Evolutionary conservation across 2,113 vertebrate genomes (phyloP), one percentile per base, ranked within the genome.

Genomic region (Panthera tigris): DNA sequence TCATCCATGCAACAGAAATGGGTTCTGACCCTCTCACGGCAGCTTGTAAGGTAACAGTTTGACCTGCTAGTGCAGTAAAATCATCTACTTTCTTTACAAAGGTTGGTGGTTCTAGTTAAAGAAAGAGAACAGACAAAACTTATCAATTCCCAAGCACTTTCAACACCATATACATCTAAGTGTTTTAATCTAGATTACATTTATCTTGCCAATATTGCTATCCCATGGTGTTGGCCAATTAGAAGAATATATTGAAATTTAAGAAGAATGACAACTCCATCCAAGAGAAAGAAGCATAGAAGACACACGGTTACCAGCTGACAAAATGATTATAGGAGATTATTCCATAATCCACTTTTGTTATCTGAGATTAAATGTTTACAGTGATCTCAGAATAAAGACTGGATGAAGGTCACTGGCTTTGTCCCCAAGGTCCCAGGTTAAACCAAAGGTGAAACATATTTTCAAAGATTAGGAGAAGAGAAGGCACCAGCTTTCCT

Each of bases 1-100:
- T 99, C 98, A 99, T 99, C 99, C 99, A 99, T 61, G 98, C 99
- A 79, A 99, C 98, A 79, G 98, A 99, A 97, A 99, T 99, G 90
- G 99, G 99, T 81, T 99, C 97, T 74, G 99, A 99, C 87, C 99
- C 99, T 98, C 99, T 99, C 69, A 99, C 97, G 78, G 99, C 99
- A 11, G 99, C 99, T 98, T 99, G 99, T 63, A 99, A 98, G 0
- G 99, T 99, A 78, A 99, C 97, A 48, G 98, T 98, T 52, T 99
- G 99, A 96, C 99, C 99, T 98, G 99, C 98, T 97, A 99, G 98
- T 36, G 99, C 99, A 65, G 99, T 99, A 68, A 99, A 99, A 87
- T 99, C 99, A 98, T 99, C 99, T 0, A 99, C 98, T 98, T 99
- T 99, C 99, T 99, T 99, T 98, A 99, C 98, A 98, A 99, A 99